phyloP scores from a whole-genome alignment of 2,888 invertebrate species.

The Clunio marinus region DNA sequence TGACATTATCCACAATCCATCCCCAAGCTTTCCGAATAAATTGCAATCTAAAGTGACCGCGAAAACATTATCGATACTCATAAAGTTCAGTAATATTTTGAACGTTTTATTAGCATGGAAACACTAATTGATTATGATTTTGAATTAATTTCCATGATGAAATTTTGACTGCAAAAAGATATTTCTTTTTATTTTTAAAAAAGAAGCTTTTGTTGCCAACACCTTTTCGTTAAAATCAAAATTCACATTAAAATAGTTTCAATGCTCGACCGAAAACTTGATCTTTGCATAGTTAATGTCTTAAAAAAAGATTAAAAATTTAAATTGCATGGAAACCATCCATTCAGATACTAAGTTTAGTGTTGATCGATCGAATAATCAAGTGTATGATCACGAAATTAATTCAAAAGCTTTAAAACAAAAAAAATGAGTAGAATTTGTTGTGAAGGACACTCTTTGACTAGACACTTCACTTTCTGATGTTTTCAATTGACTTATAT shows the following conservation, averaged over 20 bases:
- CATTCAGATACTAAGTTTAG: background rate
- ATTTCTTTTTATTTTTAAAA: no score
- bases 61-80: background rate
- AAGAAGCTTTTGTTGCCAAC: no score
- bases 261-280: conserved; percentile 5
- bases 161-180: background rate
- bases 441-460: conserved; percentile 4
- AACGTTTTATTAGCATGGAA: background rate
- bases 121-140: background rate
- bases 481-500: no score
- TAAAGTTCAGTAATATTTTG: background rate
- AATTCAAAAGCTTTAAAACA: no score
- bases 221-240: no score
- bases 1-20: no score
- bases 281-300: no score
- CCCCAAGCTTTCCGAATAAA: background rate
- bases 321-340: conserved; percentile 3
- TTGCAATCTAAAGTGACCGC: background rate
- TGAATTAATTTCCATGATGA: background rate
- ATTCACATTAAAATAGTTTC: no score
- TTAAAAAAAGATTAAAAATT: no score
- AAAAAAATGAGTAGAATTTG: background rate
- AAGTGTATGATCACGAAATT: no score
- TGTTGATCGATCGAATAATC: no score
- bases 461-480: no score